A percentile compares a stretch with the other conserved stretches of the same genome.
phyloP scores from a whole-genome alignment of 2,113 vertebrate species.

The Sisor rabdophorus region DNA sequence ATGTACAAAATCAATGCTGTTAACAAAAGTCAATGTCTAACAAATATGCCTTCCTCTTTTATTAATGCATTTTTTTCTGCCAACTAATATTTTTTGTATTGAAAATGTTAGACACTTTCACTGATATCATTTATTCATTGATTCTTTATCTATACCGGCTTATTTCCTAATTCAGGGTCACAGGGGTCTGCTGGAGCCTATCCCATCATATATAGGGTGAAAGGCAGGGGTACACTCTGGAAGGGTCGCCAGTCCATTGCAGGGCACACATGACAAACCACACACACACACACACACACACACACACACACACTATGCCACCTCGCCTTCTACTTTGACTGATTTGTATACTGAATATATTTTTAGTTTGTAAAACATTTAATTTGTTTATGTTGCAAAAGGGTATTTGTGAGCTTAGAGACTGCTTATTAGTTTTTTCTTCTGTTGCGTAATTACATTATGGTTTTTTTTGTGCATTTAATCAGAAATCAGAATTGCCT shows the following conservation, averaged over 20 bases:
- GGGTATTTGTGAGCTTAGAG: too few species aligned
- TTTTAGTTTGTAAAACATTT: not conserved
- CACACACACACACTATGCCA: too few species aligned
- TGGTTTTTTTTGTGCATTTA: not conserved
- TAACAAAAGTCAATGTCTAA: not conserved
- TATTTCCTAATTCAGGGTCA: too few species aligned
- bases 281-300: too few species aligned
- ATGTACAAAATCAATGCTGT: not conserved
- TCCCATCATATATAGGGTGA: too few species aligned
- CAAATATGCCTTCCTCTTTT: not conserved
- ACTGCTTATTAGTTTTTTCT: not conserved
- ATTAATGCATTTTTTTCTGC: not conserved
- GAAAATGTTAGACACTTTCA: not conserved
- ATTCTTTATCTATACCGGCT: too few species aligned
- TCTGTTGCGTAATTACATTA: slow-evolving; percentile 1
- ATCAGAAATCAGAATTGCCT: not conserved
- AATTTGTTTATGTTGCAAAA: not conserved
- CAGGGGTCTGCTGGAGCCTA: too few species aligned
- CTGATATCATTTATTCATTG: too few species aligned
- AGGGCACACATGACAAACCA: too few species aligned
- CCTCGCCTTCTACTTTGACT: too few species aligned
- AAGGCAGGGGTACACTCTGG: too few species aligned
- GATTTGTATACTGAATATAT: not conserved
- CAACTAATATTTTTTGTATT: not conserved
- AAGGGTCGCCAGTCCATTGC: too few species aligned